Evolutionary conservation across 2,888 invertebrate species (phyloP), one percentile per base, ranked within the genome.

Genomic region (Graphium colonna): DNA sequence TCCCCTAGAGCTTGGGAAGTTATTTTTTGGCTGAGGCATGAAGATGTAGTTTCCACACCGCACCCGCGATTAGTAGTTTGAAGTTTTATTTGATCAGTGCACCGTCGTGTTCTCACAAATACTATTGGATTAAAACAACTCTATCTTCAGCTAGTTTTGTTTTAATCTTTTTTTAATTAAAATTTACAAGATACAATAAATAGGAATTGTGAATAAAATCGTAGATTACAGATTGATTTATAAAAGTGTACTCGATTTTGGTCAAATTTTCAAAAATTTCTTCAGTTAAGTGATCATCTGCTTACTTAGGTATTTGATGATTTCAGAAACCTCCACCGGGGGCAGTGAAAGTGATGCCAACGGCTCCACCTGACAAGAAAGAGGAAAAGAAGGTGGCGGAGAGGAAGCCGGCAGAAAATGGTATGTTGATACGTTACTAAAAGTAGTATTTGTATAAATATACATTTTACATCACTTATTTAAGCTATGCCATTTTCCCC

Each of bases 311-410:
- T 10, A 59, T 17, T 42, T 53, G 42, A 17, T 47, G 50, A 16
- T 90, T 90, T 47, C 90, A 96, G 96, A 95, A 95, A 88, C 95
- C 95, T 18, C 88, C 88, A 0, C 90, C 95, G 28, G 96, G 96
- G 43, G 96, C 96, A 7, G 94, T 96, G 56, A 94, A 95, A 59
- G 96, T 96, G 60, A 91, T 96, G 82, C 96, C 96, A 44, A 90
- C 94, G 15, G 92, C 92, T 36, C 92, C 93, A 51, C 90, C 91
- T 13, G 91, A 91, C 61, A 92, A 91, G 72, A 91, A 91, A 64
- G 89, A 90, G 0, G 82, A 82, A 17, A 79, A 79, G 66, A 79
- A 76, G 15, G 21, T 69, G 0, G 64, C 62, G 1, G 87, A 84
- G 40, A 77, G 65, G 66, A 83, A 77, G 63, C 88, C 86, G 0